Evolutionary conservation across 1,140 invertebrate species (phyloP).

Genomic region (Vanessa tameamea): DNA sequence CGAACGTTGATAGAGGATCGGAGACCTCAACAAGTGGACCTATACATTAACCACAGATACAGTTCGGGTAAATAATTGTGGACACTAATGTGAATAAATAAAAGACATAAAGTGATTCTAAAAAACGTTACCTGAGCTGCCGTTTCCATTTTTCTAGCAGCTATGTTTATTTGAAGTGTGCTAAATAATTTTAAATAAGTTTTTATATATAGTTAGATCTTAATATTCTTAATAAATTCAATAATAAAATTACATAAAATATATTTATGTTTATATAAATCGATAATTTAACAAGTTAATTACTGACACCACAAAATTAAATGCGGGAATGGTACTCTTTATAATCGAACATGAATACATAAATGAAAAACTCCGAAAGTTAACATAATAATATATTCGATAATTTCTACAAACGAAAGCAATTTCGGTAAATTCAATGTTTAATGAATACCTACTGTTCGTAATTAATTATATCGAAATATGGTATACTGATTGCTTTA

Average conservation of each 20-base stretch:
- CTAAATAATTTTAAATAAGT: background rate
- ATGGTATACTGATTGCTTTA: constrained; percentile 26
- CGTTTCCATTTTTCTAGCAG: background rate
- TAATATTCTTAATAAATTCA: no score
- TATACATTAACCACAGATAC: constrained; percentile 13
- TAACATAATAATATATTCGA: no score
- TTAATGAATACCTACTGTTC: background rate
- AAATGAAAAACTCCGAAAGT: no score
- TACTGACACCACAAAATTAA: no score
- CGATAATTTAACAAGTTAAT: no score
- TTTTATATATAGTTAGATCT: background rate
- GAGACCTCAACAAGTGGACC: constrained; percentile 62
- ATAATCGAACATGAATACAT: no score
- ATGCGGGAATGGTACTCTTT: no score
- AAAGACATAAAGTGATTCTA: constrained; percentile 7
- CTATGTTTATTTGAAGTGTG: constrained; percentile 1
- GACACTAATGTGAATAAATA: constrained; percentile 6
- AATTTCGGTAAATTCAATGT: background rate
- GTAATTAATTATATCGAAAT: constrained; percentile 29
- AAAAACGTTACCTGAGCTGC: background rate
- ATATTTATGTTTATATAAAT: no score
- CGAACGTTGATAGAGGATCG: constrained; percentile 58
- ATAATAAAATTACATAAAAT: no score
- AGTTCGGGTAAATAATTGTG: constrained; percentile 16
- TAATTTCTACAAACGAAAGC: no score